Conservation (phyloP, 2,888 invertebrate species). For the Orthosia gracilis region DNA sequence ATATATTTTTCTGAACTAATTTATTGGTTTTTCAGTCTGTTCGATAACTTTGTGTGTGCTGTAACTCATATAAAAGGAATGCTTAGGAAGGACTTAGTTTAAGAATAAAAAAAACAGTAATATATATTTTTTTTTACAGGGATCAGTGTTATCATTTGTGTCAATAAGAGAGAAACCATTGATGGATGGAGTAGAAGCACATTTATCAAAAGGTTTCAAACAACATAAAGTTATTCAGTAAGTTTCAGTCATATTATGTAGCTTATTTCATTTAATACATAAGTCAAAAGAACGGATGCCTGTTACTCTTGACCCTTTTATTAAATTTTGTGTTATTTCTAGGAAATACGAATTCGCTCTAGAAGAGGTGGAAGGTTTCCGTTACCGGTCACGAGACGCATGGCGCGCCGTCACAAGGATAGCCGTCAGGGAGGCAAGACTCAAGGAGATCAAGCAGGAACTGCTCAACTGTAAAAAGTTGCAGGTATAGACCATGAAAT, state of each 20-base stretch:
- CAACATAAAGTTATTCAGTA: slow-evolving; percentile 92
- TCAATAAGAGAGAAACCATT: slow-evolving; percentile 94
- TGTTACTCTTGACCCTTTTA: too few species aligned
- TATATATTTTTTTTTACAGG: slow-evolving; percentile 91
- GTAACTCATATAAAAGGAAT: too few species aligned
- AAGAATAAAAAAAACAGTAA: too few species aligned
- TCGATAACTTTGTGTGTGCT: too few species aligned
- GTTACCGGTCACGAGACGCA: slow-evolving; percentile 98
- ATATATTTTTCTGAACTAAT: background rate
- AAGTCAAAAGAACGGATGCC: too few species aligned
- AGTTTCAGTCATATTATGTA: slow-evolving; percentile 73
- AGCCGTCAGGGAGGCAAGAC: slow-evolving; percentile 97
- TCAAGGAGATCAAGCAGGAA: slow-evolving; percentile 98
- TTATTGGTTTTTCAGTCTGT: background rate
- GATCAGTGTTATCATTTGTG: slow-evolving; percentile 97
- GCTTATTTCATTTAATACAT: too few species aligned
- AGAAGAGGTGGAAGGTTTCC: slow-evolving; percentile 98
- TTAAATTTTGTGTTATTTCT: slow-evolving; percentile 7
- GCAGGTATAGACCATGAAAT: slow-evolving; percentile 90
- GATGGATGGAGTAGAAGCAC: slow-evolving; percentile 94
- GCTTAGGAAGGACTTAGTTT: too few species aligned
- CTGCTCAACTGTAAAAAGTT: slow-evolving; percentile 97
- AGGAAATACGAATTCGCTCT: slow-evolving; percentile 98
- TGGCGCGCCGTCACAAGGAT: slow-evolving; percentile 98
- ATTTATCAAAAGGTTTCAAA: slow-evolving; percentile 93